Base-by-base conservation (phyloP, 2,888 invertebrate genomes). In the Euplagia quadripunctaria region DNA sequence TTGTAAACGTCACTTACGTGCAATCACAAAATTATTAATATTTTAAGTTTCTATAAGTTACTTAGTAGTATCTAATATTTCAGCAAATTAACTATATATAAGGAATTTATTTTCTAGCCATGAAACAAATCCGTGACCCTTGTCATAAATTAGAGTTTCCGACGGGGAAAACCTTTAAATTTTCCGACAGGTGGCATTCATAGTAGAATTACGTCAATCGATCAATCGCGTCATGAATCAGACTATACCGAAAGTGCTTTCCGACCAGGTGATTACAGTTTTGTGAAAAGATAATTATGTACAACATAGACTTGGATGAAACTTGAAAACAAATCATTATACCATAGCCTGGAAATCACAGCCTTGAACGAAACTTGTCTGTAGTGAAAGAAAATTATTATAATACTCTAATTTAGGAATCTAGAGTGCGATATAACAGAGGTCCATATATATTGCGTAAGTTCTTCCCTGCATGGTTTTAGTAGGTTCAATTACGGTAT, bases 111-210 rank as follows among this genome's bases (percentile, higher is more conserved):
- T 66, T 69, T 20, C n/a, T 16, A 69, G 16, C 8, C 51, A n/a
- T n/a, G 17, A 14, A 1, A 64, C 55, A 58, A 66, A 69, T 71
- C 73, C 72, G 72, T 58, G 20, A 63, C 69, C 17, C 49, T 17
- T 52, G 46, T 67, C 8, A 68, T 72, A 64, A 16, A 73, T 20
- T 41, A 68, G 69, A 42, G 11, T 75, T 81, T 70, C 71, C 70
- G 9, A 55, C 42, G 55, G 82, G 82, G 51, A 77, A 82, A 81
- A 67, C 76, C 79, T 41, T 31, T 4, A n/a, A n/a, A 76, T 75
- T 77, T 67, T 58, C 55, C 68, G n/a, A 14, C 49, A 64, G 41
- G 20, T 51, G 55, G 9, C 16, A 20, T 55, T 43, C 17, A n/a
- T 16, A 58, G 31, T 63, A 52, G 51, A 17, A 16, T 46, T 17